Evolutionary conservation across 2,113 vertebrate genomes (phyloP), one percentile per base, ranked within the genome.

Genomic region (Callopanchax toddi): DNA sequence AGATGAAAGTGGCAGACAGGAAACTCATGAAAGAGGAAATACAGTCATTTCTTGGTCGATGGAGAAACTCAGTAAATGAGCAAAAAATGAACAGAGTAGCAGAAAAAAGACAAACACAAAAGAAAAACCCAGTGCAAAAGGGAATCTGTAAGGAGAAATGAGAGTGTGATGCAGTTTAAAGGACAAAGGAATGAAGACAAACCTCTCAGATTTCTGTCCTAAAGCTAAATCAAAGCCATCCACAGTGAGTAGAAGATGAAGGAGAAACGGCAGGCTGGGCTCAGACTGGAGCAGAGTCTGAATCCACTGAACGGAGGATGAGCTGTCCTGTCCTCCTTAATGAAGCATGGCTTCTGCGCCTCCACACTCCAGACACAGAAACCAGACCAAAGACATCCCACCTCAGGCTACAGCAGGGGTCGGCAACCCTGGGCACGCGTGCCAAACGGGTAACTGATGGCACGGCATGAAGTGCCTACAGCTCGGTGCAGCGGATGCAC

Each of bases 281-380:
- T 29, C 22, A 32, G 60, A n/a, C n/a, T 51, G 42, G 57, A 67
- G 62, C 40, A 48, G 69, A 80, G 82, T 84, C 39, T 57, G 54
- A 75, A 85, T 66, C 54, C 52, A 60, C 13, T n/a, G n/a, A n/a
- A n/a, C 10, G 29, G 29, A 32, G 29, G 29, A 32, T 5, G 17
- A 68, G 44, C 68, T 70, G 59, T 73, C 82, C 56, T n/a, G 17
- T 65, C 62, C 59, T 71, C 57, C 78, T 64, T 77, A 81, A 87
- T 86, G 56, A 84, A 79, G 64, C 26, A 0, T 8, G 56, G 48
- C 15, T 40, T 44, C 74, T 16, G 55, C 48, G 76, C 48, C 63
- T 55, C 58, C 64, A 50, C 57, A 43, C 55, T 36, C 18, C 51
- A 62, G 58, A 75, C 60, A 78, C 6, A 65, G 60, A 72, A 65